phyloP scores from a whole-genome alignment of 2,888 invertebrate species.

The Dastarcus helophoroides region DNA sequence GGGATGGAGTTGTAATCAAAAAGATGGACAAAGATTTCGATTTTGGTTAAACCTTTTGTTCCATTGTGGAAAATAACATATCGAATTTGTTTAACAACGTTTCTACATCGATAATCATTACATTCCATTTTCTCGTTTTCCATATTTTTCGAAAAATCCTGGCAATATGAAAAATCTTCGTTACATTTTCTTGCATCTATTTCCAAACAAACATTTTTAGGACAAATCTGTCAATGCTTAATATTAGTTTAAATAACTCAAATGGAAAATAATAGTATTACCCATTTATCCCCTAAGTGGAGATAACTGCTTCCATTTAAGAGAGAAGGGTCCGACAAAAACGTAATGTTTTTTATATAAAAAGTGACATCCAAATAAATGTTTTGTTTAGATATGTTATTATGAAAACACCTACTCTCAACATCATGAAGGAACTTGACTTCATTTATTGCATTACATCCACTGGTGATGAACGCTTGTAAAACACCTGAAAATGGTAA shows the following conservation, averaged over 20 bases:
- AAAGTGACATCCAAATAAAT: constrained; percentile 26
- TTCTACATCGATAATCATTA: too few species aligned
- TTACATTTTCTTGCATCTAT: too few species aligned
- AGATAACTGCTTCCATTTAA: too few species aligned
- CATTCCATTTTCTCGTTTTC: too few species aligned
- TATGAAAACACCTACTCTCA: constrained; percentile 34
- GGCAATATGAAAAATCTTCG: too few species aligned
- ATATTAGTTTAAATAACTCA: too few species aligned
- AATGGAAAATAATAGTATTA: too few species aligned
- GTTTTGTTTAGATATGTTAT: constrained; percentile 27
- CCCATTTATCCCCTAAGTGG: too few species aligned
- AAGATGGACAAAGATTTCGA: constrained; percentile 26
- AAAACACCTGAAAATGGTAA: constrained; percentile 12
- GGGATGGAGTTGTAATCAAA: constrained; percentile 14
- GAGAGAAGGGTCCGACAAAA: too few species aligned
- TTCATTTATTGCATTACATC: constrained; percentile 30
- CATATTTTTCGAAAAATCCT: too few species aligned
- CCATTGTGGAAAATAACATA: constrained; percentile 37
- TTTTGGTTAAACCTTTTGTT: constrained; percentile 32
- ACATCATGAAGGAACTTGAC: constrained; percentile 38
- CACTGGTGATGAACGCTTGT: constrained; percentile 4
- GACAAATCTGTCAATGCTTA: too few species aligned
- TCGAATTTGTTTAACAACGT: constrained; percentile 28
- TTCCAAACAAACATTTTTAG: too few species aligned
- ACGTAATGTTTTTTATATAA: constrained; percentile 29